A percentile compares a stretch with the other conserved stretches of the same genome.
These are phyloP conservation scores for Phasia obesa DNA, from an alignment of 2,888 invertebrate genomes.

Conservation along the genomic window DNA sequence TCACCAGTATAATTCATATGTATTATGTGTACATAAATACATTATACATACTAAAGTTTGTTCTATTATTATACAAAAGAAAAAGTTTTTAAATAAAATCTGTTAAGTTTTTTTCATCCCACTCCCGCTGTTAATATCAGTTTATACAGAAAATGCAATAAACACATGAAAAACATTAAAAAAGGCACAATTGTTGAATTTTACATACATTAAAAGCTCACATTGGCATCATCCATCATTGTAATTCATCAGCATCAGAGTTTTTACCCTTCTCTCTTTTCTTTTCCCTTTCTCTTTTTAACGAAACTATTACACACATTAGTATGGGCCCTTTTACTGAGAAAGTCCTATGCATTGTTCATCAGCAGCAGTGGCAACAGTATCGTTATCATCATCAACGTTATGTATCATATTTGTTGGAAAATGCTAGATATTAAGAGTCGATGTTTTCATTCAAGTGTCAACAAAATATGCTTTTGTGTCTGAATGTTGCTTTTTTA, in stretches of 20 bases:
- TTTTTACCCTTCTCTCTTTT: conserved; percentile 2
- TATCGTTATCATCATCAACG: conserved; percentile 42
- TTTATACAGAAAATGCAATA: neutral
- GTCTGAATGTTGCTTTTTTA: conserved; percentile 45
- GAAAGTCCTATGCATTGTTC: conserved; percentile 41
- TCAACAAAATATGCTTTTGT: conserved; percentile 67
- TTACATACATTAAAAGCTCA: conserved; percentile 54
- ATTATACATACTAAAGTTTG: no score
- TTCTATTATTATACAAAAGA: no score
- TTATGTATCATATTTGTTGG: conserved; percentile 55
- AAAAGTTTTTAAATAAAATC: no score
- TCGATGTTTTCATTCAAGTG: conserved; percentile 62
- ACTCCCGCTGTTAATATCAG: neutral
- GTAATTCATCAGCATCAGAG: conserved; percentile 65
- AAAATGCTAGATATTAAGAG: conserved; percentile 54
- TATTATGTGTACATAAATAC: no score
- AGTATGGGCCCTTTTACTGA: conserved; percentile 31
- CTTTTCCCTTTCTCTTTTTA: neutral
- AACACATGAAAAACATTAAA: conserved; percentile 23
- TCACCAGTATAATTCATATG: conserved; percentile 34
- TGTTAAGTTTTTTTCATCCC: no score
- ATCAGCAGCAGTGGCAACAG: conserved; percentile 24
- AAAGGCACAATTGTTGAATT: conserved; percentile 58
- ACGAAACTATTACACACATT: neutral
- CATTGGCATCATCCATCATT: conserved; percentile 69